Evolutionary conservation across 2,888 invertebrate species (phyloP).

Genomic region (Limnephilus rhombicus): DNA sequence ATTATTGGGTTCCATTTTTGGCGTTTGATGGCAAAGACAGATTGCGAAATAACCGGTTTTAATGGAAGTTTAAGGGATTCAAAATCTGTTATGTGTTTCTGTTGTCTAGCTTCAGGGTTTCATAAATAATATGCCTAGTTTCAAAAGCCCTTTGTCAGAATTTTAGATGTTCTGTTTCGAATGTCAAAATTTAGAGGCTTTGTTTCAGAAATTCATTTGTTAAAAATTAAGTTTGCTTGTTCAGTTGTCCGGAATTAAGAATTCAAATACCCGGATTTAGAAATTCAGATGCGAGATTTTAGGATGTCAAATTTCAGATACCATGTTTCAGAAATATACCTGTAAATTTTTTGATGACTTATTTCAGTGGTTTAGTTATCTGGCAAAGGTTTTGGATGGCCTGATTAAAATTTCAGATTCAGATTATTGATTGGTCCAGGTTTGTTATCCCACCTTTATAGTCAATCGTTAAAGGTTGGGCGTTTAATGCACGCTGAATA

Average conservation of each 20-base stretch:
- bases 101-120: background rate
- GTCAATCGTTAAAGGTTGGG: background rate
- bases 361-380: background rate
- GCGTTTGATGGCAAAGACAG: background rate
- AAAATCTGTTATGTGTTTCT: background rate
- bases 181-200: background rate
- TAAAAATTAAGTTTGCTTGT: no score
- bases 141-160: background rate
- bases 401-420: background rate
- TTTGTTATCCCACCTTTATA: background rate
- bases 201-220: background rate
- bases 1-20: conserved; percentile 5
- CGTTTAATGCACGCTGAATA: background rate
- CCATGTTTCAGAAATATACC: background rate
- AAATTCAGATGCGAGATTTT: no score
- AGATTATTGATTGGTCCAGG: background rate
- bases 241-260: background rate
- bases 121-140: background rate
- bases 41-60: background rate
- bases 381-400: background rate
- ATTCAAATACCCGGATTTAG: no score
- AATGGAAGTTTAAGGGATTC: background rate
- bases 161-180: background rate
- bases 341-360: background rate
- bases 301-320: background rate